These are phyloP conservation scores for Carassius gibelio DNA, from an alignment of 2,113 vertebrate species.

Conservation along the genomic window DNA sequence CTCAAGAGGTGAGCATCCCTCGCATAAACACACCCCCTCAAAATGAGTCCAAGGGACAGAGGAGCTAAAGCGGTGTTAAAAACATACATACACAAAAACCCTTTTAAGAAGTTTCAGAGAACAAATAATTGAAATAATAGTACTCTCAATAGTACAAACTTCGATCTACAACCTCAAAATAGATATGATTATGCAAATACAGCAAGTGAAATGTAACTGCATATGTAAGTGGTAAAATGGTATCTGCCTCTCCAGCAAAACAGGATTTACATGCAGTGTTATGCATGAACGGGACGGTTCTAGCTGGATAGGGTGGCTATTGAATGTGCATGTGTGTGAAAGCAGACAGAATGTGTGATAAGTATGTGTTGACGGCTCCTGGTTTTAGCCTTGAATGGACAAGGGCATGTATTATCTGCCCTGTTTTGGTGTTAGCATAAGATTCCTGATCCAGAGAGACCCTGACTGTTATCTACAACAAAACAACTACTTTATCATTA, in stretches of 20 bases:
- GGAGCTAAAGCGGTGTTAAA: background rate
- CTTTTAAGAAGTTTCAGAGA: background rate
- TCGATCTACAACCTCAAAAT: background rate
- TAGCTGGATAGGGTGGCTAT: background rate
- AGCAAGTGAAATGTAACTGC: background rate
- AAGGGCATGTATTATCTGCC: conserved; percentile 23
- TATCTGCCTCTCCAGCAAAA: background rate
- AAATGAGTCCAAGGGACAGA: background rate
- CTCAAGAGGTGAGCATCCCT: background rate
- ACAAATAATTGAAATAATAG: background rate
- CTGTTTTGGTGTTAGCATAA: conserved; percentile 26
- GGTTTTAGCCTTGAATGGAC: conserved; percentile 30
- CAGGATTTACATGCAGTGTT: conserved; percentile 30
- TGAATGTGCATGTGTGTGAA: conserved; percentile 33
- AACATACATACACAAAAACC: background rate
- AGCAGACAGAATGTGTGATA: conserved; percentile 27
- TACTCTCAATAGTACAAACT: background rate
- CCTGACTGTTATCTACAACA: conserved; percentile 16
- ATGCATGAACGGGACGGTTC: background rate
- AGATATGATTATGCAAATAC: background rate
- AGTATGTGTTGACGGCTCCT: conserved; percentile 32
- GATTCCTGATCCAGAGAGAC: conserved; percentile 9
- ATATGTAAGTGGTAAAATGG: background rate
- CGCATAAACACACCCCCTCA: background rate
- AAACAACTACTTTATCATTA: background rate